Evolutionary conservation across 2,888 invertebrate species (phyloP).

Genomic region (Lamproptera curius): DNA sequence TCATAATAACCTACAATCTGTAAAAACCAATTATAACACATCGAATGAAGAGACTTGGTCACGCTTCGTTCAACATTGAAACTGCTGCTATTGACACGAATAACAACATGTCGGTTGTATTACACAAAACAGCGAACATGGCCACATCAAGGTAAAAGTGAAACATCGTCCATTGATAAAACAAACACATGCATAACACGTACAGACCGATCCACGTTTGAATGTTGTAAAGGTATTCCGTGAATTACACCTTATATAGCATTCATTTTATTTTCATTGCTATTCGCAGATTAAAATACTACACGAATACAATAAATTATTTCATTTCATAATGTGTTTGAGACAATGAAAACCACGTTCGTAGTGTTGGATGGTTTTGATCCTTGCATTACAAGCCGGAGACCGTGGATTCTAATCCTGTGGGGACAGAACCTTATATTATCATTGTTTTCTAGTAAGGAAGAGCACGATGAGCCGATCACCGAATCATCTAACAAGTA

Average conservation of each 20-base stretch:
- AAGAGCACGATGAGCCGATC: too few species aligned
- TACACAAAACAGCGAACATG: conserved; percentile 4
- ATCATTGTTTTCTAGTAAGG: too few species aligned
- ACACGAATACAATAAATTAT: neutral
- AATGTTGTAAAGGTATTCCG: neutral
- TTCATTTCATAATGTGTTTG: neutral
- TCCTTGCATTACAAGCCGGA: too few species aligned
- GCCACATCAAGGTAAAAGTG: conserved; percentile 1
- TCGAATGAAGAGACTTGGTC: neutral
- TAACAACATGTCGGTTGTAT: conserved; percentile 7
- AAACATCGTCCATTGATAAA: conserved; percentile 14
- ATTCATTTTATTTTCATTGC: neutral
- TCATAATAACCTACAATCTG: too few species aligned
- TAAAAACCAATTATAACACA: neutral
- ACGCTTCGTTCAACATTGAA: conserved; percentile 12
- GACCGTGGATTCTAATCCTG: too few species aligned
- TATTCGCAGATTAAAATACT: neutral
- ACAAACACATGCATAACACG: conserved; percentile 7
- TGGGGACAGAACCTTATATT: too few species aligned
- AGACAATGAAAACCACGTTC: neutral
- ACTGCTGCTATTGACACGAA: conserved; percentile 17
- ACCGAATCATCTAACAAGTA: too few species aligned
- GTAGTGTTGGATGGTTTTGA: neutral
- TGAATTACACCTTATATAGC: neutral
- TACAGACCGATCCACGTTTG: neutral